Evolutionary conservation across 2,888 invertebrate genomes (phyloP).

Genomic region (Nomada lathburiana): DNA sequence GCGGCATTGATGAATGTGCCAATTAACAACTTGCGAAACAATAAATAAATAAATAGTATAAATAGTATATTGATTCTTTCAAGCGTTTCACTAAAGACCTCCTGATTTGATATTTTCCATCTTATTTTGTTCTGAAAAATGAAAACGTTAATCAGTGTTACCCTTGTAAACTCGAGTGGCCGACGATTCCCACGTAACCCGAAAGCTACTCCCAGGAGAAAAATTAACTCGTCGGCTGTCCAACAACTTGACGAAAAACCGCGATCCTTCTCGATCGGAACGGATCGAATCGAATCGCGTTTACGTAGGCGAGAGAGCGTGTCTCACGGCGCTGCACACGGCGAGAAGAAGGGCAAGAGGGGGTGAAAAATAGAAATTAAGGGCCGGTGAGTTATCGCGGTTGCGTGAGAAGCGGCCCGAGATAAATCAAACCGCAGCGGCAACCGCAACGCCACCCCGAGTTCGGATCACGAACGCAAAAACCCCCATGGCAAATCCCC

Average conservation of each 20-base stretch:
- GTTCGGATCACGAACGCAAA: conserved; percentile 79
- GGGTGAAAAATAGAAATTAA: conserved; percentile 83
- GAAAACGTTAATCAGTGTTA: too few species aligned
- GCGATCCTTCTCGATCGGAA: conserved; percentile 8
- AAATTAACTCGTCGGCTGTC: conserved; percentile 34
- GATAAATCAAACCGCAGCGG: conserved; percentile 83
- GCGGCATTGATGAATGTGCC: too few species aligned
- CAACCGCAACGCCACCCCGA: conserved; percentile 79
- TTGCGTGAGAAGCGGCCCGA: conserved; percentile 83
- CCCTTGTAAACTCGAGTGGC: background rate
- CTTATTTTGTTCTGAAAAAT: too few species aligned
- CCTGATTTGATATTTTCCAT: too few species aligned
- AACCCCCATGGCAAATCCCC: conserved; percentile 80
- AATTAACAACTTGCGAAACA: too few species aligned
- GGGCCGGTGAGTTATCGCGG: conserved; percentile 82
- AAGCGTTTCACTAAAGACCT: too few species aligned
- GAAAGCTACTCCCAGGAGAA: conserved; percentile 3
- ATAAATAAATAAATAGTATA: too few species aligned
- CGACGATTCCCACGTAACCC: background rate
- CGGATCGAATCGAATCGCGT: conserved; percentile 24
- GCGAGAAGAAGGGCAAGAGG: conserved; percentile 48
- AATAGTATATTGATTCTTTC: too few species aligned
- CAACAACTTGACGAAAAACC: conserved; percentile 27
- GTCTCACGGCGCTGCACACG: conserved; percentile 31
- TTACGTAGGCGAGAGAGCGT: conserved; percentile 42